These are phyloP conservation scores for Caenorhabditis sp. DNA, from an alignment of 2,888 invertebrate genomes.

Conservation along the genomic window DNA sequence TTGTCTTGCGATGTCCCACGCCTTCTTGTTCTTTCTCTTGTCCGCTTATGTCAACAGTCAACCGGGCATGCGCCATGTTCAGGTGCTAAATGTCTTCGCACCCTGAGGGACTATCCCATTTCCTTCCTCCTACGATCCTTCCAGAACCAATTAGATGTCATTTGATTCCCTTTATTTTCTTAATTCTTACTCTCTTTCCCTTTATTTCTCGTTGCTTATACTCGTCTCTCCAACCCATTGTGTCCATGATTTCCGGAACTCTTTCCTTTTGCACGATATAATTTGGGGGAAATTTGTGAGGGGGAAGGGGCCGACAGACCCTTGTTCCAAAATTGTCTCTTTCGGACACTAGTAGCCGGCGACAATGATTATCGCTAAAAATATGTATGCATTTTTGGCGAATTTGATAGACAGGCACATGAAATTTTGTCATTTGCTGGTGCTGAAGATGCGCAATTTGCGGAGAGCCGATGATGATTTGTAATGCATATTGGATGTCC, in stretches of 20 bases:
- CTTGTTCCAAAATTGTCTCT: constrained; percentile 18
- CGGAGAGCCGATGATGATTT: constrained; percentile 57
- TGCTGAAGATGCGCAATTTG: constrained; percentile 53
- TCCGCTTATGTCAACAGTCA: constrained; percentile 18
- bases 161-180: constrained; percentile 9
- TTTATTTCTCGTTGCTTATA: background rate
- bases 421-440: constrained; percentile 36
- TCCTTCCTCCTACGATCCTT: background rate
- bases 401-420: constrained; percentile 57
- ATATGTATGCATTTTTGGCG: constrained; percentile 47
- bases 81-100: constrained; percentile 54
- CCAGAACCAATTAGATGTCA: constrained; percentile 16
- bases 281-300: constrained; percentile 6
- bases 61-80: constrained; percentile 8
- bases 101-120: constrained; percentile 10
- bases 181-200: background rate
- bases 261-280: constrained; percentile 9
- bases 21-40: constrained; percentile 18
- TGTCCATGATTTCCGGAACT: constrained; percentile 28
- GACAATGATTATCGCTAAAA: constrained; percentile 22
- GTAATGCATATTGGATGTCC: constrained; percentile 60
- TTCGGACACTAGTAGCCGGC: background rate
- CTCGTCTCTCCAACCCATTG: constrained; percentile 1
- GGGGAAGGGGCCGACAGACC: background rate
- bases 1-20: constrained; percentile 27